phyloP scores from a whole-genome alignment of 30 jellyfish, hydroid and myxozoan genomes.

The Morbakka virulenta region DNA sequence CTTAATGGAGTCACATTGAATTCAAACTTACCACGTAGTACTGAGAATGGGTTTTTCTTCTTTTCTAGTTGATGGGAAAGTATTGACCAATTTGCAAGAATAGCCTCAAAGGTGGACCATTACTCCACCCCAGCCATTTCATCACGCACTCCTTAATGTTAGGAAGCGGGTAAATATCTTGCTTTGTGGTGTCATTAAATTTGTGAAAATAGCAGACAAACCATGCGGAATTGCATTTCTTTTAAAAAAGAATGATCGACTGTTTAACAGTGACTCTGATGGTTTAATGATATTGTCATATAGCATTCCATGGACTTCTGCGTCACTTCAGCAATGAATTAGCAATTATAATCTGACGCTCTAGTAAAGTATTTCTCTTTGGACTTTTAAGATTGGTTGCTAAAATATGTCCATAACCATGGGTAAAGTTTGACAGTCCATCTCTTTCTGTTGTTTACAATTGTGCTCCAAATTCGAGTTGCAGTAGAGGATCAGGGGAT shows the following conservation, averaged over 20 bases:
- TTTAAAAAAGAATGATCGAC: conserved; percentile 19
- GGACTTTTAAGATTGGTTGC: conserved; percentile 11
- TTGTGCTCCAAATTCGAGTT: not conserved
- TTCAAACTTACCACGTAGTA: conserved; percentile 38
- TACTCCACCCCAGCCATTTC: not conserved
- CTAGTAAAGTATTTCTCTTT: conserved; percentile 6
- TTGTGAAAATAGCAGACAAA: conserved; percentile 42
- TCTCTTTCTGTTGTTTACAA: not conserved
- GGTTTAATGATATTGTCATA: conserved; percentile 22
- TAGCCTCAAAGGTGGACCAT: conserved; percentile 16
- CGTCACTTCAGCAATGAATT: conserved; percentile 4
- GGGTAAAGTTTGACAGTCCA: not conserved
- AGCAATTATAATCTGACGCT: not conserved
- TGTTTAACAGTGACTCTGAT: conserved; percentile 20
- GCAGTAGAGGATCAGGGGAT: conserved; percentile 24
- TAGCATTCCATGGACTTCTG: conserved; percentile 19
- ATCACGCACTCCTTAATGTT: not conserved
- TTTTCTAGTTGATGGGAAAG: conserved; percentile 10
- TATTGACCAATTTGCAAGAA: conserved; percentile 48
- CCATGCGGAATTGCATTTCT: conserved; percentile 18
- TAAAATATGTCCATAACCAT: conserved; percentile 5
- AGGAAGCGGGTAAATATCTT: conserved; percentile 26
- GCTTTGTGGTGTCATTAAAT: conserved; percentile 20
- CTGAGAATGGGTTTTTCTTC: conserved; percentile 36
- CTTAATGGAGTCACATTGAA: conserved; percentile 40